A percentile compares a stretch with the other conserved stretches of the same genome.
These are phyloP conservation scores for Drosophila meridiana DNA, from an alignment of 2,888 invertebrate genomes.

Conservation along the genomic window DNA sequence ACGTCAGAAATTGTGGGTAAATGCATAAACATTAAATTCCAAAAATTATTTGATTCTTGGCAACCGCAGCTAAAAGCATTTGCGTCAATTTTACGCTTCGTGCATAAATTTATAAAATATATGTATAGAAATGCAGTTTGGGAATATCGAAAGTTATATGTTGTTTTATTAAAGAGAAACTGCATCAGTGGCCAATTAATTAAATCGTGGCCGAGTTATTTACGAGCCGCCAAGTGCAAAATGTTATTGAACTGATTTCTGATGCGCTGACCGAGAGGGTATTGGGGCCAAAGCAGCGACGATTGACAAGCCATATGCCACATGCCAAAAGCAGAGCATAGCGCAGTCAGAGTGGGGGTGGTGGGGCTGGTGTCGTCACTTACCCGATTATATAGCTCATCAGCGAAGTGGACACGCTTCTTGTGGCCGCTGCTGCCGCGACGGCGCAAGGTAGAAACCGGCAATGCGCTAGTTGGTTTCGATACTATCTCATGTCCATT, in stretches of 20 bases:
- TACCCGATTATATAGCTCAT: slow-evolving; percentile 74
- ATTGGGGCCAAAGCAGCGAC: slow-evolving; percentile 68
- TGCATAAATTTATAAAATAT: slow-evolving; percentile 19
- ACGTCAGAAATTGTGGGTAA: slow-evolving; percentile 18
- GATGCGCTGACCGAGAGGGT: slow-evolving; percentile 41
- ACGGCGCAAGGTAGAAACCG: slow-evolving; percentile 41
- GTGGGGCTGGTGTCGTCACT: slow-evolving; percentile 35
- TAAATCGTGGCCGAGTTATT: slow-evolving; percentile 73
- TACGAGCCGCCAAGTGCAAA: slow-evolving; percentile 69
- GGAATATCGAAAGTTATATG: slow-evolving; percentile 36
- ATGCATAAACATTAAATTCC: slow-evolving; percentile 4
- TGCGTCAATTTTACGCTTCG: slow-evolving; percentile 46
- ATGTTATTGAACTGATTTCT: slow-evolving; percentile 81
- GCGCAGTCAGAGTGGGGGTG: slow-evolving; percentile 6
- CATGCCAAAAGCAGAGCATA: slow-evolving; percentile 10
- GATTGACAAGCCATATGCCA: slow-evolving; percentile 66
- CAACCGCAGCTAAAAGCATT: slow-evolving; percentile 32
- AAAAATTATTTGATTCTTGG: slow-evolving; percentile 26
- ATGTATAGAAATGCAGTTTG: slow-evolving; percentile 22
- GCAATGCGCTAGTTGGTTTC: slow-evolving; percentile 13
- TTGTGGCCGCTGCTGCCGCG: slow-evolving; percentile 74
- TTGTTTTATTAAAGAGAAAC: slow-evolving; percentile 33
- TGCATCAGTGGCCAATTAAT: slow-evolving; percentile 76
- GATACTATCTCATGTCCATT: slow-evolving; percentile 27
- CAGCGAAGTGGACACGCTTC: slow-evolving; percentile 85